phyloP scores from a whole-genome alignment of 2,113 vertebrate species.

The Datnioides undecimradiatus region DNA sequence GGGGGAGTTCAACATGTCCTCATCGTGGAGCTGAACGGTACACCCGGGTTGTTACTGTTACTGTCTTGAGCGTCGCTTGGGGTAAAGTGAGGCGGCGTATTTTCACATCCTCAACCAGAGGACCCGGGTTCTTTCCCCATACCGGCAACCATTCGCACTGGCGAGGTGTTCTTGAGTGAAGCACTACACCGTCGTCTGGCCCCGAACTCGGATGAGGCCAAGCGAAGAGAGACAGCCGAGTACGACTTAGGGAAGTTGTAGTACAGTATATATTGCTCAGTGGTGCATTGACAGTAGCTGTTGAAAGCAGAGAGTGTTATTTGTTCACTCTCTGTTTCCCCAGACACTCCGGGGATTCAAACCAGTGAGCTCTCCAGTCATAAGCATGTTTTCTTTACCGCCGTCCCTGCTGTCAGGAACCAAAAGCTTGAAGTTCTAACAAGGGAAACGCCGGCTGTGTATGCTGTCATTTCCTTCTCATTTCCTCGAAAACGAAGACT shows the following conservation, averaged over 20 bases:
- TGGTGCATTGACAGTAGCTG: conserved; percentile 30
- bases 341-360: conserved; percentile 38
- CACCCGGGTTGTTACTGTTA: conserved; percentile 19
- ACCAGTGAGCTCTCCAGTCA: conserved; percentile 58
- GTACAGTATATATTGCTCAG: conserved; percentile 19
- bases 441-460: conserved; percentile 11
- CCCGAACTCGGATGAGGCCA: not conserved
- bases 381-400: conserved; percentile 9
- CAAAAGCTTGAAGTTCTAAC: conserved; percentile 23
- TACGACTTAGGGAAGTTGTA: conserved; percentile 2
- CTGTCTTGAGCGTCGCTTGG: not conserved
- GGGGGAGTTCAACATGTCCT: conserved; percentile 18
- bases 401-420: conserved; percentile 27
- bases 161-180: too few relatives aligned
- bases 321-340: conserved; percentile 28
- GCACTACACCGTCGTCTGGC: conserved; percentile 12
- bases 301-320: conserved; percentile 35
- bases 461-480: conserved; percentile 32
- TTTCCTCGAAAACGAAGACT: conserved; percentile 25
- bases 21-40: conserved; percentile 20
- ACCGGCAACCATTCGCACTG: not conserved
- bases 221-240: not conserved
- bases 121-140: not conserved
- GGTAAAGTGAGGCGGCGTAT: conserved; percentile 8
- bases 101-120: not conserved